Evolutionary conservation across 1,140 invertebrate genomes (phyloP), one percentile per base, ranked within the genome.

Genomic region (Propsilocerus akamusi): DNA sequence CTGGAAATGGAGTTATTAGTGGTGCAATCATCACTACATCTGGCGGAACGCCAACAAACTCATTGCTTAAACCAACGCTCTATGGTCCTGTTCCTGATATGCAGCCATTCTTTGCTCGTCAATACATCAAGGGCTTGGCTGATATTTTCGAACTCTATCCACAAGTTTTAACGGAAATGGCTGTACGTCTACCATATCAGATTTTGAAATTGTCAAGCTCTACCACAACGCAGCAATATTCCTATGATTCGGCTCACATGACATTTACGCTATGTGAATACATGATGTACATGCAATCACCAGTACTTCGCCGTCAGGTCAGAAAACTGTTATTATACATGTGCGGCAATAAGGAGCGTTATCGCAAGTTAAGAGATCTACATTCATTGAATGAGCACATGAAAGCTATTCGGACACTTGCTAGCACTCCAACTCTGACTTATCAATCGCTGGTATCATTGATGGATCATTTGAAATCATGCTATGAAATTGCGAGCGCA

Each of bases 81-180:
- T 74, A 81, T 2, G 73, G 79, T 14, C 77, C 86, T 5, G 78
- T 88, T 46, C 91, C 90, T 2, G 90, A 95, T 60, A 94, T 96
- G 85, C 86, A 87, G 5, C 93, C 93, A 30, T 92, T 98, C 65
- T 97, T 97, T 70, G 73, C 93, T 20, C 79, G 86, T 47, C 89
- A 91, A 59, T 94, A 94, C 65, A 81, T 96, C 6, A 92, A 92
- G 69, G 75, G 84, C 46, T 88, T 94, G 67, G 81, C 87, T 0
- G 92, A 97, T 66, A 83, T 97, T 11, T 95, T 98, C 63, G 85
- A 93, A 60, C 84, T 85, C 17, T 96, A 96, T 67, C 86, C 89
- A 5, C 84, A 92, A 51, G 70, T 97, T 7, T 69, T 97, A 2
- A 96, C 93, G 28, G 94, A 97, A 70, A 94, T 97, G 77, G 85